phyloP scores from a whole-genome alignment of 2,113 vertebrate species.

The Cricetomys ansorgei region DNA sequence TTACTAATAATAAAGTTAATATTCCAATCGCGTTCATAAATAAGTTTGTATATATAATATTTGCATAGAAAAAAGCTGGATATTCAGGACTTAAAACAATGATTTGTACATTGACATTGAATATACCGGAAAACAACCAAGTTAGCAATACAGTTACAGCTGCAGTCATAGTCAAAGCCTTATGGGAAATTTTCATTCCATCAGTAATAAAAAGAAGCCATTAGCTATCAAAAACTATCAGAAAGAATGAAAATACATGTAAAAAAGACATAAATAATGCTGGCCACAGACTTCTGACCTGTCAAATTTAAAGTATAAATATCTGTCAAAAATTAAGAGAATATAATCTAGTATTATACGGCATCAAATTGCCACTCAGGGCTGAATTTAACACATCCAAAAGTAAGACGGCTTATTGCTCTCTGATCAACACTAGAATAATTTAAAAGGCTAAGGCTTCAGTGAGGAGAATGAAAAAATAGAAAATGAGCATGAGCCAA shows the following conservation, averaged over 20 bases:
- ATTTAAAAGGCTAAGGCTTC: neutral
- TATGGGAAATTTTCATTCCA: neutral
- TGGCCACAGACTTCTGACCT: neutral
- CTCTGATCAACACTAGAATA: neutral
- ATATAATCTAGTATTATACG: neutral
- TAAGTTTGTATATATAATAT: neutral
- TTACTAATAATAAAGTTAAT: neutral
- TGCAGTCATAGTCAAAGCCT: neutral
- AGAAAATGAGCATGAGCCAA: neutral
- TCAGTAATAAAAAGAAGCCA: neutral
- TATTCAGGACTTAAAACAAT: neutral
- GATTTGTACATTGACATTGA: neutral
- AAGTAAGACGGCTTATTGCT: neutral
- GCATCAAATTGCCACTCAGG: neutral
- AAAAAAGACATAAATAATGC: neutral
- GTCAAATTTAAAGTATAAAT: neutral
- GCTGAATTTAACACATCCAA: neutral
- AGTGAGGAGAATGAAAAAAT: neutral
- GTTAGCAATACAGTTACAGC: neutral
- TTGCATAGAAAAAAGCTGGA: neutral
- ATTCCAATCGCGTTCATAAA: neutral
- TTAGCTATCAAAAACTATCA: neutral
- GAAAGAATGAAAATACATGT: neutral
- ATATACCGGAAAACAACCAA: neutral
- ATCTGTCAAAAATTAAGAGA: neutral